Conservation (phyloP, 2,113 vertebrate species). For the Progne subis region DNA sequence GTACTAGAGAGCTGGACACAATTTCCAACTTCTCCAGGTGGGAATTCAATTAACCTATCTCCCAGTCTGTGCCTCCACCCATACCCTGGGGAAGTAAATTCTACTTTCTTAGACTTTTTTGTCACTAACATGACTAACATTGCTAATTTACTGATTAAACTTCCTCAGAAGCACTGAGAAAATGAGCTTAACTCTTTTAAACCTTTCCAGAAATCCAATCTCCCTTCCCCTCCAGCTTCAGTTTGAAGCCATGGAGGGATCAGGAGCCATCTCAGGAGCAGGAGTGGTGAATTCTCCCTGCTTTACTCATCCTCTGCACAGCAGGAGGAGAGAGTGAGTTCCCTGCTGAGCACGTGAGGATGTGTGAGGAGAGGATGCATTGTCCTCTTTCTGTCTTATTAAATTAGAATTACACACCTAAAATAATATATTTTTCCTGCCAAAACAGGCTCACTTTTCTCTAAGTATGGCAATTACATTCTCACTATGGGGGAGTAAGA, state of each 20-base stretch:
- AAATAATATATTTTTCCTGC: not conserved
- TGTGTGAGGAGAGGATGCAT: accelerated
- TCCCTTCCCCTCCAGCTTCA: not conserved
- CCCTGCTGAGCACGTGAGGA: not conserved
- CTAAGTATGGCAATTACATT: not conserved
- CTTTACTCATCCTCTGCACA: not conserved
- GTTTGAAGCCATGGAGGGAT: not conserved
- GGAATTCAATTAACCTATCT: not conserved
- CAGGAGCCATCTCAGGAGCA: not conserved
- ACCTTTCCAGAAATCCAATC: not conserved
- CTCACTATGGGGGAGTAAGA: not conserved
- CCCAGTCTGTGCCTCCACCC: not conserved
- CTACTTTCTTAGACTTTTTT: not conserved
- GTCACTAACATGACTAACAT: not conserved
- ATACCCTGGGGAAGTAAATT: not conserved
- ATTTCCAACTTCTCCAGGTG: not conserved
- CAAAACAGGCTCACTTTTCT: not conserved
- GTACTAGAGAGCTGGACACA: not conserved
- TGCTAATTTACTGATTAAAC: not conserved
- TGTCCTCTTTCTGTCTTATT: not conserved
- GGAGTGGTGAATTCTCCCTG: not conserved
- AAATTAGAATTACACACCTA: not conserved
- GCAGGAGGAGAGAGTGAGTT: not conserved
- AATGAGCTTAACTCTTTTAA: not conserved
- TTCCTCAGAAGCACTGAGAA: not conserved